phyloP scores from a whole-genome alignment of 2,888 invertebrate genomes.

The Charanyca ferruginea region DNA sequence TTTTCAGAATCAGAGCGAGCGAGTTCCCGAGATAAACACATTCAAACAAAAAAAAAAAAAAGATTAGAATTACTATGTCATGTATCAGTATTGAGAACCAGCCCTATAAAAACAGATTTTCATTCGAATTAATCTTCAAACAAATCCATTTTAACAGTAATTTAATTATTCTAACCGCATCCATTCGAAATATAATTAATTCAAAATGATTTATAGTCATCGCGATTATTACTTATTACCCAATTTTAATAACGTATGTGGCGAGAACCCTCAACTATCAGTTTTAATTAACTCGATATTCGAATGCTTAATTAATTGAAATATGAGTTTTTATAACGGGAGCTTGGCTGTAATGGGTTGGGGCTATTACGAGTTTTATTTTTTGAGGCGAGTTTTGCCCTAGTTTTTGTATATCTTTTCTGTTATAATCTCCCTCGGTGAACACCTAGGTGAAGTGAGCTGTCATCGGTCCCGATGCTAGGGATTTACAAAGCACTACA shows the following conservation, averaged over 20 bases:
- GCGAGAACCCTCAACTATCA: constrained; percentile 58
- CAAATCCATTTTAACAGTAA: constrained; percentile 3
- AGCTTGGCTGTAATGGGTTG: constrained; percentile 5
- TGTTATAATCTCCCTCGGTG: no score
- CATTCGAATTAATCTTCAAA: constrained; percentile 4
- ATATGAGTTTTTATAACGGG: constrained; percentile 58
- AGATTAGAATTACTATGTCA: no score
- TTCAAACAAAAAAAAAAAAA: no score
- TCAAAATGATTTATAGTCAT: constrained; percentile 55
- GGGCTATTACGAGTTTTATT: background rate
- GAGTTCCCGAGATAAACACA: no score
- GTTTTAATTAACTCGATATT: constrained; percentile 70
- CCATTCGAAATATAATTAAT: constrained; percentile 58
- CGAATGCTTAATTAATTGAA: constrained; percentile 67
- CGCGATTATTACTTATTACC: constrained; percentile 53
- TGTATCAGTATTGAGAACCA: no score
- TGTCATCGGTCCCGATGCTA: no score
- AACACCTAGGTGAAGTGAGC: no score
- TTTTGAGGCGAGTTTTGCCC: constrained; percentile 12
- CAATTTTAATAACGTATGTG: constrained; percentile 63
- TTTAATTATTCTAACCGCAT: constrained; percentile 40
- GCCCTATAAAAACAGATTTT: background rate
- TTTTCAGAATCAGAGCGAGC: no score
- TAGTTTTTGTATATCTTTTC: no score
- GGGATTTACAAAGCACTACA: no score